Evolutionary conservation across 2,888 invertebrate species (phyloP).

Genomic region (Lepeophtheirus nordmannii): DNA sequence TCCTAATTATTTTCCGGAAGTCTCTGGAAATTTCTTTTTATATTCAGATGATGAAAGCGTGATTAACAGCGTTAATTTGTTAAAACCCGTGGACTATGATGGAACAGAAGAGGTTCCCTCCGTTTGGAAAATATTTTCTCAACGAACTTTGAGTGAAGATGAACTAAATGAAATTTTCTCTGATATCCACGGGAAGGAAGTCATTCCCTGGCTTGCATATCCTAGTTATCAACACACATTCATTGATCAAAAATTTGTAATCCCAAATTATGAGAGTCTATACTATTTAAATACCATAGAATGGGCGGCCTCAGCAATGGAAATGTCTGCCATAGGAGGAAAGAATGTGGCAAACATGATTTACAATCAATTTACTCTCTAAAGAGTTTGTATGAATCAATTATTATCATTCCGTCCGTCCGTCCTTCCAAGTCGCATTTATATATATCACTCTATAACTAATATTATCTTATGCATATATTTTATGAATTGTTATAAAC

Average conservation of each 20-base stretch:
- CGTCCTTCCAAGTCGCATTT: too few species aligned
- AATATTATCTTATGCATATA: too few species aligned
- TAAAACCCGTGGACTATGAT: conserved; percentile 31
- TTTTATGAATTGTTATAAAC: too few species aligned
- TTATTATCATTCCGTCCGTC: too few species aligned
- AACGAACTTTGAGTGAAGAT: conserved; percentile 35
- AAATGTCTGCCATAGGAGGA: conserved; percentile 47
- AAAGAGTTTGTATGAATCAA: too few species aligned
- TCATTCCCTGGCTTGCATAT: conserved; percentile 42
- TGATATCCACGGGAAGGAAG: conserved; percentile 30
- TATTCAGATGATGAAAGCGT: not conserved
- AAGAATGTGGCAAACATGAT: conserved; percentile 46
- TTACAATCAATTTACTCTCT: conserved; percentile 32
- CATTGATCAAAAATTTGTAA: conserved; percentile 33
- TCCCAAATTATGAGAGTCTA: conserved; percentile 40
- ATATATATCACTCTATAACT: too few species aligned
- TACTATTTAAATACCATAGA: conserved; percentile 49
- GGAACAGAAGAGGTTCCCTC: conserved; percentile 30
- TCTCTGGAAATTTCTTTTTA: conserved; percentile 30
- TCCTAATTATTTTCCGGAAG: conserved; percentile 35
- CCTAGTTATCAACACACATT: conserved; percentile 37
- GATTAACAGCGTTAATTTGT: conserved; percentile 27
- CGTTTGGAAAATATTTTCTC: conserved; percentile 46
- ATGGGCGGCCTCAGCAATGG: conserved; percentile 50
- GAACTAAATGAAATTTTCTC: conserved; percentile 39